Conservation (phyloP, 2,113 vertebrate species). For the Trichomycterus rosablanca region DNA sequence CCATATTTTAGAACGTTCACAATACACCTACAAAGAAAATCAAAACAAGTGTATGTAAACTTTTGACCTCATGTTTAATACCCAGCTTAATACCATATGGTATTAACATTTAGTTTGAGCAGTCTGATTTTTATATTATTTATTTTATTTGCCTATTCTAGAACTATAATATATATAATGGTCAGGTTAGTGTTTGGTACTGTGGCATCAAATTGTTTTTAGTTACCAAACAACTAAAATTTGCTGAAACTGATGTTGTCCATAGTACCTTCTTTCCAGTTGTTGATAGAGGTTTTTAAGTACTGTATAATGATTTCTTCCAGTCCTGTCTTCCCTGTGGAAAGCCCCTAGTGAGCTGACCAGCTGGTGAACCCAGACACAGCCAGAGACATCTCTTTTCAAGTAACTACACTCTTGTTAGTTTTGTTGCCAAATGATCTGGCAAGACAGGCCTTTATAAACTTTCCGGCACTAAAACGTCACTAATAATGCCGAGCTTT, state of each 20-base stretch:
- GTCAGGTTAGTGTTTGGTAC: neutral
- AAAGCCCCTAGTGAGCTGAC: constrained; percentile 55
- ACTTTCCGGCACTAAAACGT: constrained; percentile 44
- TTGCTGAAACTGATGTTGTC: constrained; percentile 1
- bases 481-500: constrained; percentile 51
- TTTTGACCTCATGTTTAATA: too few species aligned
- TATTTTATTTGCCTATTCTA: too few species aligned
- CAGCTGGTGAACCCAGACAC: constrained; percentile 57
- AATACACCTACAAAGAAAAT: too few species aligned
- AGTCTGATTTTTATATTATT: too few species aligned
- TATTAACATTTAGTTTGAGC: too few species aligned
- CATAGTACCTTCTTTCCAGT: neutral
- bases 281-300: constrained; percentile 30
- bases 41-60: too few species aligned
- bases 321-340: constrained; percentile 31
- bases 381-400: constrained; percentile 46
- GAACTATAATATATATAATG: too few species aligned
- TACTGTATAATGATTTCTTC: constrained; percentile 33
- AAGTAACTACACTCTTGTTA: constrained; percentile 54
- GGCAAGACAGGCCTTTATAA: constrained; percentile 48
- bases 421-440: constrained; percentile 57
- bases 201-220: neutral
- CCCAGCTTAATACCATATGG: too few species aligned
- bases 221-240: neutral
- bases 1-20: too few species aligned